Evolutionary conservation across 2,113 vertebrate species (phyloP).

Genomic region (Hiodon tergisus): DNA sequence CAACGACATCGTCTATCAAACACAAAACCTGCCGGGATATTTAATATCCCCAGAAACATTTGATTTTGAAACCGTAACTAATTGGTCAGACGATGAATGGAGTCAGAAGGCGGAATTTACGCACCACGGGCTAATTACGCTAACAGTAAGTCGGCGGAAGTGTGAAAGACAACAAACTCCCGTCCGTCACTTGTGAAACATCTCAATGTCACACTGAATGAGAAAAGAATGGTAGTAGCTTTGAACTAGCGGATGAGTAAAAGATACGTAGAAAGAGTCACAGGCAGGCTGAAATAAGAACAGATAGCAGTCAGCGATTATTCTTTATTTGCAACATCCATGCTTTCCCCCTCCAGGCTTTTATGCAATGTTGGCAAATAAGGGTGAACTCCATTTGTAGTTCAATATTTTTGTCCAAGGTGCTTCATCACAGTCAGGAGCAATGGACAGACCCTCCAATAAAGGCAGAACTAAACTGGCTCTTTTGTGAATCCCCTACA

Average conservation of each 20-base stretch:
- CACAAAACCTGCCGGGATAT: neutral
- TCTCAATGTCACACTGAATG: too few species aligned
- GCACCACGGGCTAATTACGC: neutral
- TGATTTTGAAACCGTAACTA: neutral
- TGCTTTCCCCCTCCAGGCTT: neutral
- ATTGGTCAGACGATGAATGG: neutral
- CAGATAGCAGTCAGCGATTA: neutral
- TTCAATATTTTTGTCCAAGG: neutral
- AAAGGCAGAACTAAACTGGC: neutral
- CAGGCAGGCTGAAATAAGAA: neutral
- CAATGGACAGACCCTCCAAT: neutral
- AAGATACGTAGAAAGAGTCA: neutral
- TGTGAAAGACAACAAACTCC: too few species aligned
- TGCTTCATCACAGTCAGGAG: too few species aligned
- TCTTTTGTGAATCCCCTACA: neutral
- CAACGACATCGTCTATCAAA: slow-evolving; percentile 11
- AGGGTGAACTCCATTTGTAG: neutral
- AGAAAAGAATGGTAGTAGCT: too few species aligned
- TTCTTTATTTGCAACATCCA: too few species aligned
- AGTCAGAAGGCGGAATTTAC: neutral
- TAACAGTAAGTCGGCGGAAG: neutral
- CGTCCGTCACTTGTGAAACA: too few species aligned
- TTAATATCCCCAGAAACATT: neutral
- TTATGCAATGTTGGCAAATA: neutral
- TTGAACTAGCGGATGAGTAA: too few species aligned